Evolutionary conservation across 2,888 invertebrate species (phyloP).

Genomic region (Yponomeuta plumbellus): DNA sequence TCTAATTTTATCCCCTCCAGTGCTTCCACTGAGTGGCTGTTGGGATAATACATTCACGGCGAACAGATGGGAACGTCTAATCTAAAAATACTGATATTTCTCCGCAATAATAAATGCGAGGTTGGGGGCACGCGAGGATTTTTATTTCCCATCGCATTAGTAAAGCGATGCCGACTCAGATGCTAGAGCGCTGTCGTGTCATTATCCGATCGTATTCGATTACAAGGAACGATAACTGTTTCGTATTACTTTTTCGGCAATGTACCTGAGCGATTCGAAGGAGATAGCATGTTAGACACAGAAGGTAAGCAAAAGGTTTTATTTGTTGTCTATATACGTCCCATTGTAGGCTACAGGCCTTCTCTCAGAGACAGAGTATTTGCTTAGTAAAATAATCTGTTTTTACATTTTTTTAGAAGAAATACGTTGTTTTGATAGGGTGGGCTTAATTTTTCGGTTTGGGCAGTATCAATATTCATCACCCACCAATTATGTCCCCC

Average conservation of each 20-base stretch:
- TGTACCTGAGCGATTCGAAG: background rate
- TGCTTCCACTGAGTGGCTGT: background rate
- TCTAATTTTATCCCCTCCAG: background rate
- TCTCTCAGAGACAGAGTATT: too few relatives aligned
- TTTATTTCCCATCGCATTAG: background rate
- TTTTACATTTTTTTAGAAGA: too few relatives aligned
- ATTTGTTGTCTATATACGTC: too few relatives aligned
- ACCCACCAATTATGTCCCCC: too few relatives aligned
- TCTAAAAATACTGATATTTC: conserved; percentile 2
- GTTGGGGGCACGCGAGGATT: background rate
- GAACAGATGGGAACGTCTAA: background rate
- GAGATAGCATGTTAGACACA: too few relatives aligned
- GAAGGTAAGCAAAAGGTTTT: too few relatives aligned
- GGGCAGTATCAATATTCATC: too few relatives aligned
- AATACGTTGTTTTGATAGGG: too few relatives aligned
- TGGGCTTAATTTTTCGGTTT: too few relatives aligned
- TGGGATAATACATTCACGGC: background rate
- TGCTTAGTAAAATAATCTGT: too few relatives aligned
- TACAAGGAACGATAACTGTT: background rate
- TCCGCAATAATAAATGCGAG: background rate
- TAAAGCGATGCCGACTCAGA: background rate
- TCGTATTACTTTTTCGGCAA: background rate
- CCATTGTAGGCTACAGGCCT: too few relatives aligned
- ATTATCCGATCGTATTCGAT: background rate
- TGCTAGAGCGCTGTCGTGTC: background rate